phyloP scores from a whole-genome alignment of 2,797 vertebrate genomes.

The Chelidonichthys spinosus region DNA sequence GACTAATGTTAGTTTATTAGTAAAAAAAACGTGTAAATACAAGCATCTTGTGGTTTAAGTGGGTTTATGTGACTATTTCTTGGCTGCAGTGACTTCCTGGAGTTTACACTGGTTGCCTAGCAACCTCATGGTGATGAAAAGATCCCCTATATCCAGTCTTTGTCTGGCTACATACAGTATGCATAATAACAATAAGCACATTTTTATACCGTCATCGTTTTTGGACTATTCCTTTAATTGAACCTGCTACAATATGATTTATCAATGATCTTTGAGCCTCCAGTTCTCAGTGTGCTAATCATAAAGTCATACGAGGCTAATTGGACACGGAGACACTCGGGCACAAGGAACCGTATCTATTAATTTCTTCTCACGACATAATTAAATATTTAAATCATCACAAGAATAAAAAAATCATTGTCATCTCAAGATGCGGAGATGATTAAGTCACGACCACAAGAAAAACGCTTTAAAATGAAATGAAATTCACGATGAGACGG shows the following conservation, averaged over 20 bases:
- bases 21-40: neutral
- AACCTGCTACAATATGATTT: neutral
- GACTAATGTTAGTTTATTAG: neutral
- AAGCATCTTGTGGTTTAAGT: neutral
- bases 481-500: constrained; percentile 6
- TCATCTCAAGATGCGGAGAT: neutral
- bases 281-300: neutral
- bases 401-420: neutral
- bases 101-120: neutral
- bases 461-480: neutral
- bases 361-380: neutral
- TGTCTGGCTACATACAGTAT: neutral
- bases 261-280: neutral
- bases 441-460: neutral
- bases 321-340: neutral
- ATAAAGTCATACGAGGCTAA: neutral
- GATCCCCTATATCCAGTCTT: neutral
- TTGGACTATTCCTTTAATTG: neutral
- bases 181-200: neutral
- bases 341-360: neutral
- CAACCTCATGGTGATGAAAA: neutral
- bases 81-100: neutral
- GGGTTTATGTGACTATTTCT: neutral
- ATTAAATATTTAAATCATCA: constrained; percentile 10
- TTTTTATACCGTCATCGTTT: too few relatives aligned